Evolutionary conservation across 2,888 invertebrate genomes (phyloP), one percentile per base, ranked within the genome.

Genomic region (Perdita meconis): DNA sequence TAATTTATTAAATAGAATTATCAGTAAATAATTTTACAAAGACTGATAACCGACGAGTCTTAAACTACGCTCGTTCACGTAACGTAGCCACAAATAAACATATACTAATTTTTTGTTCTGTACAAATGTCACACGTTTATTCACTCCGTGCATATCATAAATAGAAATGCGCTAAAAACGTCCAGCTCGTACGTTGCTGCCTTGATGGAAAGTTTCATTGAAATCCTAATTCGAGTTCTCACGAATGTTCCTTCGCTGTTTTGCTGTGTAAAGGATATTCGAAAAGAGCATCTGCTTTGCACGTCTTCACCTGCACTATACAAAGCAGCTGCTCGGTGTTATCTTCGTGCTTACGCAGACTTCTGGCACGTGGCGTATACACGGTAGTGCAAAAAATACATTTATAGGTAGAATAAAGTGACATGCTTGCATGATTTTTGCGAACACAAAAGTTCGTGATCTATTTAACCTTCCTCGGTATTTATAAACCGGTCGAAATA

Each of bases 231-330:
- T 50, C 36, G 19, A 47, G 44, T 47, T 38, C 30, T 6, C 16
- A 34, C 34, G 36, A 50, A 60, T 51, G 47, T 30, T 34, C 26
- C 38, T 26, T 63, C 63, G 50, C 47, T 42, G 61, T 50, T 71
- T 69, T 44, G 42, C 40, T 26, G 59, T 70, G 57, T 60, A 63
- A 79, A 78, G 56, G 59, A 80, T 80, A 76, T 83, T 83, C 81
- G 81, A 82, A 89, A 85, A 85, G 87, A 85, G 87, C 90, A 91
- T 91, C 91, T 91, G 90, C 88, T 75, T 81, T 82, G 74, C 81
- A 76, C 71, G 73, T 86, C 86, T 90, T 87, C 91, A 91, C 91
- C 91, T 91, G 91, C 90, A 85, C 71, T 59, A 73, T 77, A 57
- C 79, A 78, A 78, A 82, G 87, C 90, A 90, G 90, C 88, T 90